Evolutionary conservation across 2,888 invertebrate species (phyloP), one percentile per base, ranked within the genome.

Genomic region (Megamerina dolium): DNA sequence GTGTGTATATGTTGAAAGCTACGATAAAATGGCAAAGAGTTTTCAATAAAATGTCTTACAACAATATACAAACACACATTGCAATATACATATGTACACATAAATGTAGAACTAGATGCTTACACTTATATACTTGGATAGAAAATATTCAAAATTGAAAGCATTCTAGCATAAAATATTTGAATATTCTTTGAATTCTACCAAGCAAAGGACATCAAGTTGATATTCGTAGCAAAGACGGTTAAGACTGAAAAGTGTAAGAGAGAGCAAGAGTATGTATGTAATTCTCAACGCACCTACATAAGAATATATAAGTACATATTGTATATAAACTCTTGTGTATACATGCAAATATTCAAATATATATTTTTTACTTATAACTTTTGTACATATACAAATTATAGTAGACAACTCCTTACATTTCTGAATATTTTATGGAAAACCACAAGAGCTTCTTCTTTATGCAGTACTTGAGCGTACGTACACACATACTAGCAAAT

Each of bases 111-210:
- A 9, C 8, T n/a, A 34, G 10, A 17, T n/a, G 33, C 33, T 17
- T 9, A 31, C n/a, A 34, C 16, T 12, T 13, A 32, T 13, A 39
- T 18, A 23, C 9, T 32, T 16, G 21, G 14, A 27, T 12, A 20
- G 16, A 18, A 32, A 18, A 27, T 18, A 5, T 17, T 31, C 40
- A 55, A 56, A 52, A 58, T 56, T 54, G 57, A 59, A 57, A 55
- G 55, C 58, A 59, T 56, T 56, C 53, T 50, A 54, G 51, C 53
- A 54, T 55, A 48, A 57, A 59, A 57, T 58, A 54, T 55, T 51
- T 53, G 40, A 44, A 37, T 48, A 40, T 35, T 47, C 45, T 49
- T 44, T 46, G 50, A 46, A 48, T 39, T 45, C 23, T 26, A 18
- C 23, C 17, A 42, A 16, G 29, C 23, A 30, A 29, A 10, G 10